Evolutionary conservation across 2,797 vertebrate genomes (phyloP).

Genomic region (Toxotes lorentzi): DNA sequence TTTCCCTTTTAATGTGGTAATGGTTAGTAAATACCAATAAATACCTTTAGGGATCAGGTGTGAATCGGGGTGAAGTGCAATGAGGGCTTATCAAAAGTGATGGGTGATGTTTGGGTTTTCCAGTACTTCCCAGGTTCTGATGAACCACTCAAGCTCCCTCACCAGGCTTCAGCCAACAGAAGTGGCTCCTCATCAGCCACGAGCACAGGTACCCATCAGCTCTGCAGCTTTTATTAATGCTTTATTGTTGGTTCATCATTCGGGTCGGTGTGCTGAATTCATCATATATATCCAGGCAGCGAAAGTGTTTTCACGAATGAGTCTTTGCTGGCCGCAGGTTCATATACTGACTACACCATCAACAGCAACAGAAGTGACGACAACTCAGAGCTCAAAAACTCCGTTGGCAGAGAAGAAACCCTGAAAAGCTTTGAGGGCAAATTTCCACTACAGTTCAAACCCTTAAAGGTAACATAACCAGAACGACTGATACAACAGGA

Average conservation of each 20-base stretch:
- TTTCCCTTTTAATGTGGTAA: not conserved
- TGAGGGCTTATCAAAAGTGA: not conserved
- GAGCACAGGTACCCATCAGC: slow-evolving; percentile 88
- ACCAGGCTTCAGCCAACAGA: slow-evolving; percentile 91
- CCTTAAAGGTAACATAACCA: slow-evolving; percentile 72
- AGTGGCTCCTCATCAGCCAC: slow-evolving; percentile 87
- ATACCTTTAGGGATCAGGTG: too few species aligned
- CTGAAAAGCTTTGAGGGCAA: slow-evolving; percentile 92
- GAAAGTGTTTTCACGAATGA: not conserved
- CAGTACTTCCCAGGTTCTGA: slow-evolving; percentile 97
- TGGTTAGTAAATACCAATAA: too few species aligned
- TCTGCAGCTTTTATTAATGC: not conserved
- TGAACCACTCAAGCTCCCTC: slow-evolving; percentile 92
- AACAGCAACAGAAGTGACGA: slow-evolving; percentile 92
- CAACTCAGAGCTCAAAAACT: slow-evolving; percentile 87
- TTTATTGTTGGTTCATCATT: not conserved
- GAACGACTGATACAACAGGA: not conserved
- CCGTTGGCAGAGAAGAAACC: slow-evolving; percentile 92
- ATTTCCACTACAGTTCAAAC: slow-evolving; percentile 89
- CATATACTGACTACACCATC: slow-evolving; percentile 90
- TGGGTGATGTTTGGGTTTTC: slow-evolving; percentile 14
- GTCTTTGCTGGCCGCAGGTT: slow-evolving; percentile 81
- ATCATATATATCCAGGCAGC: not conserved
- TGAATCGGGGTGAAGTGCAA: not conserved
- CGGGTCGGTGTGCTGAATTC: not conserved